A percentile compares a stretch with the other conserved stretches of the same genome.
Conservation (phyloP, 1,140 invertebrate species). For the Oryzaephilus surinamensis region DNA sequence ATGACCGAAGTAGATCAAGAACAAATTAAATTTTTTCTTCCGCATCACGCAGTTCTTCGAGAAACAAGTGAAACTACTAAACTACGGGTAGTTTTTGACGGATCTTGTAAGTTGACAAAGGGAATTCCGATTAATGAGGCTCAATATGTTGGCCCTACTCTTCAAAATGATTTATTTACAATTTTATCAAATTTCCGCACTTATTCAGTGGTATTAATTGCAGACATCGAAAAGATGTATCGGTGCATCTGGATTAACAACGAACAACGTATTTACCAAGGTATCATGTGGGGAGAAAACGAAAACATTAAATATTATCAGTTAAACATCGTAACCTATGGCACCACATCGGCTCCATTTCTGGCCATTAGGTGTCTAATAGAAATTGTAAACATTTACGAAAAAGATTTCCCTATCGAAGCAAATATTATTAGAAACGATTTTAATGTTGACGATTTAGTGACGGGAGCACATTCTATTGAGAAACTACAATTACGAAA, state of each 20-base stretch:
- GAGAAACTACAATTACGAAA: conserved; percentile 9
- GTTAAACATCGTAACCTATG: conserved; percentile 21
- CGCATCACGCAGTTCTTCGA: conserved; percentile 37
- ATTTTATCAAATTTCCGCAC: conserved; percentile 35
- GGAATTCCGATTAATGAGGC: conserved; percentile 22
- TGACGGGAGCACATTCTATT: conserved; percentile 16
- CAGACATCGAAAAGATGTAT: conserved; percentile 36
- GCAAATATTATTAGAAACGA: conserved; percentile 25
- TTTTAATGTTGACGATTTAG: conserved; percentile 41
- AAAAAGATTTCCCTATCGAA: conserved; percentile 20
- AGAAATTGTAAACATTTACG: conserved; percentile 21
- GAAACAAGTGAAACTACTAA: conserved; percentile 26
- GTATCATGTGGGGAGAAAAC: conserved; percentile 30
- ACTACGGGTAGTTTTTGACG: conserved; percentile 34
- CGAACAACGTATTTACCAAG: conserved; percentile 21
- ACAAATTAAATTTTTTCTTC: conserved; percentile 27
- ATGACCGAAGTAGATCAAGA: conserved; percentile 4
- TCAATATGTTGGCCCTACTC: conserved; percentile 18
- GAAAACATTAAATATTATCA: conserved; percentile 13
- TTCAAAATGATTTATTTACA: conserved; percentile 20
- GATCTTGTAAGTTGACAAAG: conserved; percentile 21
- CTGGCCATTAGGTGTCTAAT: conserved; percentile 29
- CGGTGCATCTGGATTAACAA: conserved; percentile 30
- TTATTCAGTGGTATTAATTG: conserved; percentile 30
- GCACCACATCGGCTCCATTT: conserved; percentile 31